phyloP scores from a whole-genome alignment of 2,888 invertebrate species.

The Blomia tropicalis region DNA sequence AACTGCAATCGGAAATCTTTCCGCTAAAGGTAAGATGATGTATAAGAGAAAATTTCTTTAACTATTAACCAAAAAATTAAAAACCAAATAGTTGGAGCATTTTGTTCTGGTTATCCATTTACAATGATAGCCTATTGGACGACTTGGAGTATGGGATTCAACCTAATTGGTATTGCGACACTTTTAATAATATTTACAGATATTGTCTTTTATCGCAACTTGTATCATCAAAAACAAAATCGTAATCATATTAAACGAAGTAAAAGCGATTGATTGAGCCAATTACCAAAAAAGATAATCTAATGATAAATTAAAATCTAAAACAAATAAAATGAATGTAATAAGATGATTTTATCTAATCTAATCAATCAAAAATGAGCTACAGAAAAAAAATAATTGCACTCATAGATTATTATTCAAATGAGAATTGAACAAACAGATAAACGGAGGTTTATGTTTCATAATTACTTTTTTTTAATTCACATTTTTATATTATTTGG shows the following conservation, averaged over 20 bases:
- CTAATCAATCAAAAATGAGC: too few relatives aligned
- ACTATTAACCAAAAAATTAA: background rate
- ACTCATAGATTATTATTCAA: too few relatives aligned
- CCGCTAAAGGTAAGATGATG: slow-evolving; percentile 17
- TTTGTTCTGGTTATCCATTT: slow-evolving; percentile 12
- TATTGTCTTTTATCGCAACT: slow-evolving; percentile 1
- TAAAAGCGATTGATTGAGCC: too few relatives aligned
- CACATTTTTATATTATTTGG: too few relatives aligned
- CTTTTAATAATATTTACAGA: background rate
- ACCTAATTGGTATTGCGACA: background rate
- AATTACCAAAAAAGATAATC: too few relatives aligned
- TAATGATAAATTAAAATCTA: background rate
- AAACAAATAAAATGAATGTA: too few relatives aligned
- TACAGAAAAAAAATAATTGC: too few relatives aligned
- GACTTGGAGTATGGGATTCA: background rate
- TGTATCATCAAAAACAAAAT: slow-evolving; percentile 1
- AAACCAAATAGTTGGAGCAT: slow-evolving; percentile 11
- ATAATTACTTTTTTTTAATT: too few relatives aligned
- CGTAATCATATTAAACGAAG: background rate
- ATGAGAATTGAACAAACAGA: too few relatives aligned
- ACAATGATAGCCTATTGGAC: background rate
- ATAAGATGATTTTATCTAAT: too few relatives aligned
- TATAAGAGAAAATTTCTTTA: background rate
- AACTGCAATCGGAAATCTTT: background rate
- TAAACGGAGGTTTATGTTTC: too few relatives aligned